These are phyloP conservation scores for Callaeas wilsoni DNA, from an alignment of 2,113 vertebrate species.

Conservation along the genomic window DNA sequence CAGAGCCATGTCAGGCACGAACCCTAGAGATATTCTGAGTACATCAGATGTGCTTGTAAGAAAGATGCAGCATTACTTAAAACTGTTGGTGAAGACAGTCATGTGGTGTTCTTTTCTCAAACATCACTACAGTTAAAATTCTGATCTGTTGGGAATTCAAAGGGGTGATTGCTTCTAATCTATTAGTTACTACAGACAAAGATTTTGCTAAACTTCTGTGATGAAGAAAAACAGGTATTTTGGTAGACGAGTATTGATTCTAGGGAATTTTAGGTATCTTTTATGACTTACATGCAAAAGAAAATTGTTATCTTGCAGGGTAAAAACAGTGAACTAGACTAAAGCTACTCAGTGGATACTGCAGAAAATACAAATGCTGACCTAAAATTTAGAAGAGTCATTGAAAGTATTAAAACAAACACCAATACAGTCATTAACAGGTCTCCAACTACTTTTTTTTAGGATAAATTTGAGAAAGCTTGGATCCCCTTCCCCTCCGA, in stretches of 20 bases:
- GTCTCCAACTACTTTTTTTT: not conserved
- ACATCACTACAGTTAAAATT: not conserved
- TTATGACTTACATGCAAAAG: not conserved
- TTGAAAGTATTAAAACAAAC: not conserved
- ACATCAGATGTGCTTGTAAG: not conserved
- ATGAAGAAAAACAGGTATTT: not conserved
- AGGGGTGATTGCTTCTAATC: not conserved
- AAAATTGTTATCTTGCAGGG: not conserved
- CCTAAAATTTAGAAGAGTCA: not conserved
- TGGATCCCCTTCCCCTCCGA: not conserved
- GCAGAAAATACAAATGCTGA: not conserved
- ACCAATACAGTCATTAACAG: not conserved
- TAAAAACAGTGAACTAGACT: not conserved
- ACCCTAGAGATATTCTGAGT: not conserved
- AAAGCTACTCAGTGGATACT: not conserved
- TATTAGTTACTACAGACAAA: not conserved
- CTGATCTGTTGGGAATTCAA: not conserved
- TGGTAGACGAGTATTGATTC: not conserved
- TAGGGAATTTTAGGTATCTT: not conserved
- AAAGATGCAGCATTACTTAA: not conserved
- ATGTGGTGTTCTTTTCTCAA: not conserved
- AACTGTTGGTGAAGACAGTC: not conserved
- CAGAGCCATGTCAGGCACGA: not conserved
- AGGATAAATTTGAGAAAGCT: not conserved
- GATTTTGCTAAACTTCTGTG: not conserved